Base-by-base conservation (phyloP, 1,140 invertebrate species). In the Drosophila simulans region DNA sequence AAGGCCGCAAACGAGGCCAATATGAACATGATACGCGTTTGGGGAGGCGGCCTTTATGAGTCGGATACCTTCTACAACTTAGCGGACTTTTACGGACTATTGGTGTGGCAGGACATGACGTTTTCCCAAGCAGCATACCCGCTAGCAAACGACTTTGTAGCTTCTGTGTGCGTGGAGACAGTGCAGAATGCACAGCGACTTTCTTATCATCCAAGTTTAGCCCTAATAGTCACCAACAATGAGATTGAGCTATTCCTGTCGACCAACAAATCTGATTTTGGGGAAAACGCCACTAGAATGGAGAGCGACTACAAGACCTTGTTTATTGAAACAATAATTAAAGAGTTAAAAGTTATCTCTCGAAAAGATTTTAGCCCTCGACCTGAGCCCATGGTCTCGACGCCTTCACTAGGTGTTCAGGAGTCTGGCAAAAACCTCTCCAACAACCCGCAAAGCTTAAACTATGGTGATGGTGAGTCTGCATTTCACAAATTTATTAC, bases 11-110 rank as follows among this genome's bases (percentile, higher is more conserved):
- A 94, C 55, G 94, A 96, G 42, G 95, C 96, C 0, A 94, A 99
- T 89, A 98, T 98, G 95, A 98, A 99, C 90, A 97, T 98, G 95
- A 92, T 99, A 1, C 93, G 99, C 27, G 97, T 99, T 4, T 99
- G 99, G 99, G 99, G 98, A 15, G 99, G 99, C 45, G 99, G 98
- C 39, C 93, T 98, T 1, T 99, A 99, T 84, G 98, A 99, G 92
- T 95, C 95, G 0, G 97, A 99, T 57, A 93, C 95, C n/a, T 99
- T 99, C 91, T 99, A 99, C 91, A 93, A 96, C 51, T 92, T 96
- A 45, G 96, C 96, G 48, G 97, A 98, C 80, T 93, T 95, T 78
- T 93, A 96, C 42, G 97, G 97, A 5, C 95, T 98, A 5, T 93
- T 98, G 81, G 94, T 98, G 31, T 98, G 97, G 97, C 96, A 98